Evolutionary conservation across 2,113 vertebrate species (phyloP), one percentile per base, ranked within the genome.

Genomic region (Ptychochromis oligacanthus): DNA sequence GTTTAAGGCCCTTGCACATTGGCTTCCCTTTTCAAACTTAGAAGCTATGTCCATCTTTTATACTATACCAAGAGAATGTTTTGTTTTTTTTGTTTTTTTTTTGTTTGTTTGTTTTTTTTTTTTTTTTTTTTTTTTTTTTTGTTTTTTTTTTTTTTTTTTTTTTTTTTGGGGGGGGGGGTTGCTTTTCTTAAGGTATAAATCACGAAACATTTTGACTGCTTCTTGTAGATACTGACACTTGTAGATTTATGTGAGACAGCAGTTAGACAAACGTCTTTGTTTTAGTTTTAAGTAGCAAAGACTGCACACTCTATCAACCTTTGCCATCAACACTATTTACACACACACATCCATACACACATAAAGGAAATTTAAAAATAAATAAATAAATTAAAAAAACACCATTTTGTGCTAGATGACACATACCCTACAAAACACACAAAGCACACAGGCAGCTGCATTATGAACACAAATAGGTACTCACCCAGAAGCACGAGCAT

Each of bases 361-460:
- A 60, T n/a, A 36, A 20, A 67, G 46, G 67, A 36, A 52, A 49
- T 49, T 52, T 2, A 82, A 85, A 60, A 67, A 54, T n/a, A 60
- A 67, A 54, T n/a, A 31, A 31, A 31, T 31, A n/a, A n/a, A n/a
- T 31, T 31, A 31, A 31, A 31, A 31, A 31, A 31, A 36, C n/a
- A 61, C 34, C 14, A 20, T 75, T 76, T 78, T 13, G 82, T 22
- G 36, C 54, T 76, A 54, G 28, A 72, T 79, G 15, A 46, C 31
- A 74, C n/a, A 70, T n/a, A 58, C 34, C 10, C 38, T 6, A 77
- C 55, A 49, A 31, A 82, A 52, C 67, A 40, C 54, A 77, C 55
- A 49, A 31, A 82, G 40, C 67, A 40, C 54, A 78, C 36, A 75
- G 56, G 57, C 80, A 80, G 60, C 78, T 81, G 78, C 77, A 87